Evolutionary conservation across 2,888 invertebrate genomes (phyloP).

Genomic region (Arge pagana): DNA sequence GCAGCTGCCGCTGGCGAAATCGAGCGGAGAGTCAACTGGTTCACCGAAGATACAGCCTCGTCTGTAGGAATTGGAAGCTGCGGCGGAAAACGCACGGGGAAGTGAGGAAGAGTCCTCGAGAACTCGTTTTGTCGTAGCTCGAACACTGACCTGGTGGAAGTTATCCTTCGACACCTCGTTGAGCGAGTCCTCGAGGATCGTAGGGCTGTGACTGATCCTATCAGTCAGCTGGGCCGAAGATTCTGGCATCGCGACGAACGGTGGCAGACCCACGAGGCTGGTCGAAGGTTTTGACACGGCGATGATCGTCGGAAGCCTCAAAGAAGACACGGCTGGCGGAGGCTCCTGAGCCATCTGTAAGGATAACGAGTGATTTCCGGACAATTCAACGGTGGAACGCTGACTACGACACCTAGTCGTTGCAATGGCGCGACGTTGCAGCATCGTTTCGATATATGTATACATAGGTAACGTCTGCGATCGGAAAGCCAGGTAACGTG

Average conservation of each 20-base stretch:
- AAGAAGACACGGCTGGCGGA: background rate
- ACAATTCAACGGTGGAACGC: too few species aligned
- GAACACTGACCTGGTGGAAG: slow-evolving; percentile 40
- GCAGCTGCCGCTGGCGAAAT: slow-evolving; percentile 41
- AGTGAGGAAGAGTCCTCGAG: background rate
- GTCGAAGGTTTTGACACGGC: slow-evolving; percentile 35
- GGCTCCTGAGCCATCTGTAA: slow-evolving; percentile 32
- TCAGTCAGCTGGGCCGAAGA: slow-evolving; percentile 50
- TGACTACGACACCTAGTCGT: too few species aligned
- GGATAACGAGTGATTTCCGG: background rate
- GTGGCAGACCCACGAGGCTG: slow-evolving; percentile 41
- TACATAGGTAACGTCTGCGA: too few species aligned
- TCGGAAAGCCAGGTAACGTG: too few species aligned
- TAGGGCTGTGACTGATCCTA: slow-evolving; percentile 49
- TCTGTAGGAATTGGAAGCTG: slow-evolving; percentile 50
- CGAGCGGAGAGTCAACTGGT: slow-evolving; percentile 50
- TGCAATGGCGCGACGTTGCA: too few species aligned
- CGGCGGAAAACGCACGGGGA: too few species aligned
- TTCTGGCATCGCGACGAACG: slow-evolving; percentile 52
- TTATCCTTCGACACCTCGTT: slow-evolving; percentile 53
- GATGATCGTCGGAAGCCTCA: slow-evolving; percentile 38
- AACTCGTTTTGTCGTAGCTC: background rate
- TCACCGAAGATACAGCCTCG: slow-evolving; percentile 46
- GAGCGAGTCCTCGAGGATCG: slow-evolving; percentile 44
- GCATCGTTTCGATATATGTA: too few species aligned